phyloP scores from a whole-genome alignment of 2,888 invertebrate species.

The Melikaiella ostensackeni region DNA sequence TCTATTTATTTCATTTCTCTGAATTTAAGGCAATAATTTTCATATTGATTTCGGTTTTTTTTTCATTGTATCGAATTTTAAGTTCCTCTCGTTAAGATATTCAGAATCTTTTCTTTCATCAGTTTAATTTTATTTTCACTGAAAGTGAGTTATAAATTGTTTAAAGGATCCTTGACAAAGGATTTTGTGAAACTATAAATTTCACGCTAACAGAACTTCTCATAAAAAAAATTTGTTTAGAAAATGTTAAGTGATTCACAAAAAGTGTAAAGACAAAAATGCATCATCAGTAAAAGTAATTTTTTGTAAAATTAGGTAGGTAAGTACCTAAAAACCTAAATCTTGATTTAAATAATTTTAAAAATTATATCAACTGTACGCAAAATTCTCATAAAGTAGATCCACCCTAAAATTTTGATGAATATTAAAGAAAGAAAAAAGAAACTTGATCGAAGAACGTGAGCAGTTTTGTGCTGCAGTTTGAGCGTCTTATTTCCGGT shows the following conservation, averaged over 20 bases:
- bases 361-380: not conserved
- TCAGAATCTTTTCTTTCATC: not conserved
- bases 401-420: not conserved
- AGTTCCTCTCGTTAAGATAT: not conserved
- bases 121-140: not conserved
- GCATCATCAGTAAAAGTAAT: not conserved
- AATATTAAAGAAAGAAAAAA: not conserved
- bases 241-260: not conserved
- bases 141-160: not conserved
- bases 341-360: not conserved
- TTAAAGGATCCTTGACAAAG: not conserved
- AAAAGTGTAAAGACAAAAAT: not conserved
- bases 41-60: not conserved
- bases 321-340: not conserved
- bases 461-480: not conserved
- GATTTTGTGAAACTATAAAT: not conserved
- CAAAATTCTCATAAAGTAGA: not conserved
- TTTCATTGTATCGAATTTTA: not conserved
- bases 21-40: not conserved
- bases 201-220: not conserved
- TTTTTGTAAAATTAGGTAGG: conserved; percentile 1
- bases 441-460: not conserved
- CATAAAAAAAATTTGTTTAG: not conserved
- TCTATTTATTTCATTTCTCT: not conserved
- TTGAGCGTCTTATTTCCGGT: not conserved